phyloP scores from a whole-genome alignment of 2,113 vertebrate species.

The Notechis scutatus region DNA sequence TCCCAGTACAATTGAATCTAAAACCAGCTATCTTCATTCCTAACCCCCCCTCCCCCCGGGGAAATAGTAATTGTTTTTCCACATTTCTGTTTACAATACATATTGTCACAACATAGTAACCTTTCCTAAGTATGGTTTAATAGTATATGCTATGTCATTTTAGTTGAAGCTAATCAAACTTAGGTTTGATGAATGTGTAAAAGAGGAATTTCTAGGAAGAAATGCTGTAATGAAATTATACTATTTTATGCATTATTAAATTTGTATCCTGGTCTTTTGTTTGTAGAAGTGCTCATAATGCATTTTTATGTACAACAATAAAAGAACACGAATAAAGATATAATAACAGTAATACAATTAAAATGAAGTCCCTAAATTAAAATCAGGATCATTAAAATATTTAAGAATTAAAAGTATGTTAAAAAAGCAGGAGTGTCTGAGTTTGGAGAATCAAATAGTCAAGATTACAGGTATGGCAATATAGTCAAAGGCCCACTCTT shows the following conservation, averaged over 20 bases:
- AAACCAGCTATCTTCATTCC: neutral
- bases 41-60: no score
- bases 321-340: neutral
- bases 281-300: neutral
- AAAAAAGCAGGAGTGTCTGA: neutral
- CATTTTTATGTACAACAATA: neutral
- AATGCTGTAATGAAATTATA: neutral
- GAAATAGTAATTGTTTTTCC: neutral
- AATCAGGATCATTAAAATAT: neutral
- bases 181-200: neutral
- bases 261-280: neutral
- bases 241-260: neutral
- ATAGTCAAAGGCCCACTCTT: neutral
- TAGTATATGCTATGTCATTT: neutral
- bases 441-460: neutral
- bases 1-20: neutral
- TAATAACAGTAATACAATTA: neutral
- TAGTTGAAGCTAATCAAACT: no score
- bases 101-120: neutral
- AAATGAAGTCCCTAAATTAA: neutral
- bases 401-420: neutral
- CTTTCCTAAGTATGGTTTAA: neutral
- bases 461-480: neutral
- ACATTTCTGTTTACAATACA: neutral
- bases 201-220: neutral